Base-by-base conservation (phyloP, 1,140 invertebrate species). In the Luehdorfia chinensis region DNA sequence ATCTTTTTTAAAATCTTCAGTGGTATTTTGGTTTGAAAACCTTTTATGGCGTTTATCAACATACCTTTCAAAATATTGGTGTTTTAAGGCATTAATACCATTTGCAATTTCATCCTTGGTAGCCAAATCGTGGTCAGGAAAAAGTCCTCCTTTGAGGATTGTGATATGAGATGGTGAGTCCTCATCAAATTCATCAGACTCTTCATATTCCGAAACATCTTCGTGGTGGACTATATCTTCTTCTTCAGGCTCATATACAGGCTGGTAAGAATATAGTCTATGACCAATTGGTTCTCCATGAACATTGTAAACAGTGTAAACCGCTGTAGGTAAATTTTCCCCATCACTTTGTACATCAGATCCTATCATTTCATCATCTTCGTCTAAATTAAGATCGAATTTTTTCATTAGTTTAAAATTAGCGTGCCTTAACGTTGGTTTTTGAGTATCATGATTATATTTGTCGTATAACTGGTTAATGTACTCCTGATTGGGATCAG, bases 361-460 rank as follows among this genome's bases (percentile, higher is more conserved):
- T 21, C 70, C 60, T 33, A 60, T 51, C 15, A 63, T 60, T 34
- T 68, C 72, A 21, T 74, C 59, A 16, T 67, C 60, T 19, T 49
- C 68, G 41, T 75, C 71, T 30, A 76, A 67, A 23, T 80, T 76
- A 4, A 68, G 51, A 46, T 84, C 79, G 16, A 74, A 74, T 60
- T 84, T 86, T 49, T 86, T 84, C 72, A 84, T 75, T 1, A 84
- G 47, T 50, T 86, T 86, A 32, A 77, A 86, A 54, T 84, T 86
- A 1, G 83, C 83, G 47, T 86, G 83, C 44, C 83, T 62, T 12
- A 86, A 25, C 0, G 83, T 86, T 6, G 78, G 75, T 61, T 83
- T 86, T 36, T 75, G 63, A 1, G 54, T 75, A 2, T 68, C 53
- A 11, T 79, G 71, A 14, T 86, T 86, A 25, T 84, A 86, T 70